Evolutionary conservation across 2,888 invertebrate species (phyloP).

Genomic region (Macrostomum cliftonense): DNA sequence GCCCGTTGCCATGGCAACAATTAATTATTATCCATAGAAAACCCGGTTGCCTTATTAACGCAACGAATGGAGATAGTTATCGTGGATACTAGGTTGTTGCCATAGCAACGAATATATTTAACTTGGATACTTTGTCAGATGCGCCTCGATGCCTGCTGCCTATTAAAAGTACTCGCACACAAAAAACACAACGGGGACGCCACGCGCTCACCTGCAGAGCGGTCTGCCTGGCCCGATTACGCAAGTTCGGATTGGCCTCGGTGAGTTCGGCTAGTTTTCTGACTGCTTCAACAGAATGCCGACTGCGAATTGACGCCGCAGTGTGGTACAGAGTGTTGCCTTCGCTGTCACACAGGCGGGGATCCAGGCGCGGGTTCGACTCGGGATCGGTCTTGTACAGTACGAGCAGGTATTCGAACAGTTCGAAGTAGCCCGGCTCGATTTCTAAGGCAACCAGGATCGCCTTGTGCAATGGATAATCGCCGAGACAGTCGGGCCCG

Average conservation of each 20-base stretch:
- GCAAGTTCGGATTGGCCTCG: slow-evolving; percentile 14
- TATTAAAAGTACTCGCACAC: too few species aligned
- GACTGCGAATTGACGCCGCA: slow-evolving; percentile 16
- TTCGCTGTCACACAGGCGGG: slow-evolving; percentile 13
- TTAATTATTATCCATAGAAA: too few species aligned
- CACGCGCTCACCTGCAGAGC: slow-evolving; percentile 17
- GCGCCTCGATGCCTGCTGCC: too few species aligned
- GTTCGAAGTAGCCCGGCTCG: slow-evolving; percentile 15
- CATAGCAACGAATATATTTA: too few species aligned
- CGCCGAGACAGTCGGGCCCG: slow-evolving; percentile 12
- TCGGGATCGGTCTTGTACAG: slow-evolving; percentile 14
- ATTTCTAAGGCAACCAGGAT: slow-evolving; percentile 18
- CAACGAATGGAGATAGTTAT: too few species aligned
- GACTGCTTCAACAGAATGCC: slow-evolving; percentile 15
- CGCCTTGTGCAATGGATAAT: slow-evolving; percentile 23
- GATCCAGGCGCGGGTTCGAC: slow-evolving; percentile 16
- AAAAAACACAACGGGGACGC: too few species aligned
- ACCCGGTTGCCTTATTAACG: too few species aligned
- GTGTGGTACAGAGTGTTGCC: slow-evolving; percentile 17
- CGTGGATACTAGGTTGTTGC: too few species aligned
- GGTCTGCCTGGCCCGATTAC: slow-evolving; percentile 17
- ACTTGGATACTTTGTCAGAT: too few species aligned
- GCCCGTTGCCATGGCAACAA: too few species aligned
- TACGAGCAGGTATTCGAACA: slow-evolving; percentile 17
- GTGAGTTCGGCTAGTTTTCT: slow-evolving; percentile 18